Base-by-base conservation (phyloP, 2,113 vertebrate species). In the Sorex fumeus region DNA sequence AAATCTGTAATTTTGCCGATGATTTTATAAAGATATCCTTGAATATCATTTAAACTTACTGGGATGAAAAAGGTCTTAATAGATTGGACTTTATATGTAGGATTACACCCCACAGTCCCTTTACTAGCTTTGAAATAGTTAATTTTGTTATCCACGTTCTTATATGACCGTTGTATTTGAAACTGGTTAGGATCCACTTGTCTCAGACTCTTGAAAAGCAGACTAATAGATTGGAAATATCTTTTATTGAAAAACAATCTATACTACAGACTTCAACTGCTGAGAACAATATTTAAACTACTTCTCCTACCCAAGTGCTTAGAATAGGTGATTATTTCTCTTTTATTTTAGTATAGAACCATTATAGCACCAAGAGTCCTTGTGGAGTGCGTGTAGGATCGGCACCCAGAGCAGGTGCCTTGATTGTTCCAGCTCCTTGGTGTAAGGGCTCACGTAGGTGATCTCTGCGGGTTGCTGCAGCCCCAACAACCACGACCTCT, bases 211-310 rank as follows among this genome's bases (percentile, higher is more conserved):
- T 53, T 62, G 23, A 50, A 79, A 84, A 62, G 32, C 57, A 66
- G n/a, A 67, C 18, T 34, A 60, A 69, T 36, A 82, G 84, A 75
- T 71, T 64, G 70, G 36, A 72, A 88, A 69, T 87, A 62, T 0
- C 9, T 81, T 84, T 88, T 50, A 70, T 75, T 84, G 15, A 19
- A 79, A 83, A 80, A 77, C n/a, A 88, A 36, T 30, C 66, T 8
- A n/a, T 69, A 84, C 23, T 47, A 75, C 3, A 47, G 19, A 0
- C 10, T 84, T 81, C 5, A 76, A 21, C 8, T 75, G 8, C 12
- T 50, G 34, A 84, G 67, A 78, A 50, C 47, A 27, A 62, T 11
- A 53, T 71, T 93, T 91, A 84, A 93, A 91, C 19, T 85, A 32
- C 36, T 7, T 30, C 21, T 43, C 3, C 43, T 62, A 27, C 19